Evolutionary conservation across 2,113 vertebrate species (phyloP), one percentile per base, ranked within the genome.

Genomic region (Silurus meridionalis): DNA sequence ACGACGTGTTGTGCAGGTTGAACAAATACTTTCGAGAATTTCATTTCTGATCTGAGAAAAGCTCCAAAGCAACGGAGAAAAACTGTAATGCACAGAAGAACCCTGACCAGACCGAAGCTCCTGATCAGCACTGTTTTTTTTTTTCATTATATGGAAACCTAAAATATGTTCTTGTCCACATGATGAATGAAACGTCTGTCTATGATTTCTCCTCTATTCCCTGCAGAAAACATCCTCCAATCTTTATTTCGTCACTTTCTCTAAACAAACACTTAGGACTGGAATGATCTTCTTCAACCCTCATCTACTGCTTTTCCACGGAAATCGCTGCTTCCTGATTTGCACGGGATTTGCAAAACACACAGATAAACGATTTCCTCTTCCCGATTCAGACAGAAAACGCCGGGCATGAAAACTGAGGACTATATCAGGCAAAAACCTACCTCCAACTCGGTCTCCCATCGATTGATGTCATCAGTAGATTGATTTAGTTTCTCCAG

Each of bases 401-500:
- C 15, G 0, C 6, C 37, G n/a, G 79, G 21, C 79, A 81, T 80
- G 8, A 37, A 37, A 37, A 37, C 37, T 37, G 37, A 37, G 37
- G 2, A 37, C 37, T 37, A 37, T 37, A 37, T 37, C 37, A 37
- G 37, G 37, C 37, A 37, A 37, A 37, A 3, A 61, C 92, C 88
- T 96, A 99, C 98, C 98, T 99, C 98, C 80, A 99, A 94, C 84
- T 99, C 98, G 0, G 96, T 97, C 93, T 99, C 98, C 88, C 96
- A 97, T 87, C 96, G 94, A 94, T 99, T 99, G 91, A 99, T 99
- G 86, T 96, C 96, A 89, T 99, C 97, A 3, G 97, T 99, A 23
- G 97, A 99, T 86, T 99, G 98, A 92, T 99, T 99, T 83, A 99
- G 91, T 91, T 97, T 99, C 94, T 99, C 98, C 90, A 99, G 91